phyloP scores from a whole-genome alignment of 2,888 invertebrate species.

The Lottia scabra region DNA sequence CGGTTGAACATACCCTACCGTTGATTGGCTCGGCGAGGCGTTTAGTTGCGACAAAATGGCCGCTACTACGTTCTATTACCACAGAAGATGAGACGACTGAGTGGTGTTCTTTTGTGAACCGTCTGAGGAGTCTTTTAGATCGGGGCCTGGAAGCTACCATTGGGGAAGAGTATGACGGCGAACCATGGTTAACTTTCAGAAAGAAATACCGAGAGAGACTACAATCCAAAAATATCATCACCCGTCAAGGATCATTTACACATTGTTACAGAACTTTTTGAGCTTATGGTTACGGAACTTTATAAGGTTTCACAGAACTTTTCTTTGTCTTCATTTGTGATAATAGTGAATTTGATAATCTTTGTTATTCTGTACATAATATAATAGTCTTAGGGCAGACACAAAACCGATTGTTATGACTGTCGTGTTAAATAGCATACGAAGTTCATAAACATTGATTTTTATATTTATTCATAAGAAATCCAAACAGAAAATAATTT shows the following conservation, averaged over 20 bases:
- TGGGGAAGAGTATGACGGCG: constrained; percentile 35
- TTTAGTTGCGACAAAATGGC: constrained; percentile 29
- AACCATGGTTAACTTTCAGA: constrained; percentile 38
- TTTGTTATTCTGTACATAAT: no score
- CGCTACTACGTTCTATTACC: constrained; percentile 20
- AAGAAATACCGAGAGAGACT: constrained; percentile 30
- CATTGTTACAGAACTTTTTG: neutral
- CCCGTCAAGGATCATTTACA: neutral
- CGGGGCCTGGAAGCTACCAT: constrained; percentile 29
- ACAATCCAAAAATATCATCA: neutral
- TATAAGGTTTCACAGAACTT: no score
- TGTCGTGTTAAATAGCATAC: no score
- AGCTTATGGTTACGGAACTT: no score
- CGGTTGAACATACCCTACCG: constrained; percentile 26
- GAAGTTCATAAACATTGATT: no score
- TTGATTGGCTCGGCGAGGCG: constrained; percentile 33
- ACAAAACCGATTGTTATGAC: no score
- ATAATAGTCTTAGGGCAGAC: no score
- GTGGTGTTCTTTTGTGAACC: constrained; percentile 27
- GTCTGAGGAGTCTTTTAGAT: constrained; percentile 25
- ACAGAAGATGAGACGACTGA: constrained; percentile 33
- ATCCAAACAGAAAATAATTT: no score
- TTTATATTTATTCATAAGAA: no score
- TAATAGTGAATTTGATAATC: no score
- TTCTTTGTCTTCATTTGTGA: no score